Evolutionary conservation across 2,888 invertebrate species (phyloP).

Genomic region (Palloptera scutellata): DNA sequence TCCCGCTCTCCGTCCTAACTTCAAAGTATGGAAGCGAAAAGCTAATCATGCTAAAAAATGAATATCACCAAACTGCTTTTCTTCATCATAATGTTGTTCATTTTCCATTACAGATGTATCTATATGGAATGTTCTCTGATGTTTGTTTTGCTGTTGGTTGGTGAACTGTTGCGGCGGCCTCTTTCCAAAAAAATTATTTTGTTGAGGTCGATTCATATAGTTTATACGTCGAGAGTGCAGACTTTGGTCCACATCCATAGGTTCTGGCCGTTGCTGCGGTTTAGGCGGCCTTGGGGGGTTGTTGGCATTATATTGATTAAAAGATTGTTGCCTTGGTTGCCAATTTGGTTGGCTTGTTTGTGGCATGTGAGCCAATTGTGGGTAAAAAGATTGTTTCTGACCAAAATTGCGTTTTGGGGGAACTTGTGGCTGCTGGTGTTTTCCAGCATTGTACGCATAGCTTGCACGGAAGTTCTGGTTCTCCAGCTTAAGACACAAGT

Average conservation of each 20-base stretch:
- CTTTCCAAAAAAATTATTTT: conserved; percentile 12
- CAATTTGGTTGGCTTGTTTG: conserved; percentile 17
- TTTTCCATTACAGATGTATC: background rate
- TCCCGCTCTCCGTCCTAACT: conserved; percentile 24
- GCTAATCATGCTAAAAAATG: conserved; percentile 28
- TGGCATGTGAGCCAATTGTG: conserved; percentile 24
- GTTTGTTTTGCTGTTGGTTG: conserved; percentile 9
- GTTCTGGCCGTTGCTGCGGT: conserved; percentile 22
- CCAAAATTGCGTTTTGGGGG: conserved; percentile 21
- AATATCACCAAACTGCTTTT: background rate
- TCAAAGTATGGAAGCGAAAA: conserved; percentile 30
- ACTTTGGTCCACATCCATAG: conserved; percentile 24
- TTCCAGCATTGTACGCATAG: conserved; percentile 14
- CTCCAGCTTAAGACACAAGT: conserved; percentile 15
- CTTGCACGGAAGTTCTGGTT: conserved; percentile 25
- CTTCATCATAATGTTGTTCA: background rate
- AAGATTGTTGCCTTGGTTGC: conserved; percentile 1
- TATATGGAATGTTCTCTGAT: conserved; percentile 28
- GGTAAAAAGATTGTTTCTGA: conserved; percentile 21
- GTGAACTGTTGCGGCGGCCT: conserved; percentile 2
- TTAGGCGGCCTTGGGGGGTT: conserved; percentile 22
- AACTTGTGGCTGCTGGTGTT: conserved; percentile 15
- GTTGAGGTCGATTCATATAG: conserved; percentile 25
- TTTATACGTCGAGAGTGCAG: conserved; percentile 15
- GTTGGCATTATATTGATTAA: background rate